These are phyloP conservation scores for Zosterops lateralis DNA, from an alignment of 2,113 vertebrate genomes.

Conservation along the genomic window DNA sequence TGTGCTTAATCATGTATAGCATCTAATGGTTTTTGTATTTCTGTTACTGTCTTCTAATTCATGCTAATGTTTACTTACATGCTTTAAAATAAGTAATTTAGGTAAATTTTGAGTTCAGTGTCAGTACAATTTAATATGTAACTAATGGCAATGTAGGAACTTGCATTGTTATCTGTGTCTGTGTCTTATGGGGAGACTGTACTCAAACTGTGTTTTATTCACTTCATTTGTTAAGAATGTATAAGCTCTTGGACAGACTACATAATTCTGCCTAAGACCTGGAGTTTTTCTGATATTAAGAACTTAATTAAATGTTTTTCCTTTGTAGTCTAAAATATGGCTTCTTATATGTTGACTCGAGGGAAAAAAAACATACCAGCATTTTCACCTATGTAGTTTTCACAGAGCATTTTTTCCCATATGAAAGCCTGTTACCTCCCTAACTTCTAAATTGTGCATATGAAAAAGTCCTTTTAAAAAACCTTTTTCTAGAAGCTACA, in stretches of 20 bases:
- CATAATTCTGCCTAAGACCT: neutral
- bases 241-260: neutral
- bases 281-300: neutral
- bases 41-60: neutral
- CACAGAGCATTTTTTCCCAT: neutral
- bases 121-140: neutral
- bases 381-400: neutral
- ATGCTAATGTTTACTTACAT: neutral
- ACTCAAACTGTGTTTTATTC: neutral
- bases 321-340: neutral
- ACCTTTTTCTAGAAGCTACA: neutral
- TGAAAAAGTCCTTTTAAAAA: neutral
- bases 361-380: rapidly evolving
- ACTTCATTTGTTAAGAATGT: neutral
- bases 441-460: neutral
- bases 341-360: neutral
- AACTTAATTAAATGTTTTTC: neutral
- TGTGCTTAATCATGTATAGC: neutral
- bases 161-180: neutral
- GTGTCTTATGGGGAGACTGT: neutral
- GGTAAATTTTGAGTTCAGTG: neutral
- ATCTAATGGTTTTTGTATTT: neutral
- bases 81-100: neutral
- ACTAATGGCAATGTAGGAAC: neutral
- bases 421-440: neutral